Percentiles rank a stretch among this genome's conserved stretches.
These are phyloP conservation scores for Craseonycteris thonglongyai DNA, from an alignment of 2,113 vertebrate species.

Conservation along the genomic window DNA sequence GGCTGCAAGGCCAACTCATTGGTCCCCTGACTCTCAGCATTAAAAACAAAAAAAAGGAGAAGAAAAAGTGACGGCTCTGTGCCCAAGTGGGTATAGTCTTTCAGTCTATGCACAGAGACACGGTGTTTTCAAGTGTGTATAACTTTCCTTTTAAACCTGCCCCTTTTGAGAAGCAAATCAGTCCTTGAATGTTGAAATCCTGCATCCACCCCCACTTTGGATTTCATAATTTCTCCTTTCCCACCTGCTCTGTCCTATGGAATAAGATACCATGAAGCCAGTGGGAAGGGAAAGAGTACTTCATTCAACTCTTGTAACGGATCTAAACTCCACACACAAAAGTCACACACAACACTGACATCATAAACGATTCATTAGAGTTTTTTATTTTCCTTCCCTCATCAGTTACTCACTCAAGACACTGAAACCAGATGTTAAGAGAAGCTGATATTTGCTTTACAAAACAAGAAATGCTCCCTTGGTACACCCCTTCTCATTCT, in stretches of 20 bases:
- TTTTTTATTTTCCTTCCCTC: constrained; percentile 35
- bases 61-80: background rate
- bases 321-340: constrained; percentile 49
- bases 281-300: constrained; percentile 61
- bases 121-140: background rate
- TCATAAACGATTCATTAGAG: constrained; percentile 6
- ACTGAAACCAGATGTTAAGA: constrained; percentile 64
- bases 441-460: constrained; percentile 47
- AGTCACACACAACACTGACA: constrained; percentile 59
- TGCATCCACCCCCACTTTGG: background rate
- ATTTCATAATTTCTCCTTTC: constrained; percentile 15
- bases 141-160: background rate
- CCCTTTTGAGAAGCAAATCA: background rate
- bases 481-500: constrained; percentile 56
- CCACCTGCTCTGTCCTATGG: background rate
- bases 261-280: constrained; percentile 48
- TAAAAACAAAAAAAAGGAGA: background rate
- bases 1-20: background rate
- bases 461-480: constrained; percentile 65
- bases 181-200: background rate
- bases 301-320: background rate
- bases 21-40: background rate
- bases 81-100: background rate
- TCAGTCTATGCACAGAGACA: background rate
- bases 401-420: constrained; percentile 66